These are phyloP conservation scores for Rhinatrema bivittatum DNA, from an alignment of 2,797 vertebrate genomes.

Conservation along the genomic window DNA sequence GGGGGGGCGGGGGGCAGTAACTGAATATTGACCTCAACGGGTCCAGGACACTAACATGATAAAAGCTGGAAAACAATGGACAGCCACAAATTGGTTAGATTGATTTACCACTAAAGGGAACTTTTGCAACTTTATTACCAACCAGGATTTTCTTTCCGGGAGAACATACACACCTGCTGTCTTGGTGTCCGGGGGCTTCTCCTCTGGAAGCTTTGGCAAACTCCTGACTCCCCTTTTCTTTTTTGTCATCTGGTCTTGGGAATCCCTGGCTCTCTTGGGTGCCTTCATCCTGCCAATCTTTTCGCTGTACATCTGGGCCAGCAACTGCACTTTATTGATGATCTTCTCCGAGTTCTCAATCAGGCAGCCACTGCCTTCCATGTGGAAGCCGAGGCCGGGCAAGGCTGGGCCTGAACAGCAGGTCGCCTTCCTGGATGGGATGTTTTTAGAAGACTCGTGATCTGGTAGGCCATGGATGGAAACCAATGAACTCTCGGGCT, in stretches of 20 bases:
- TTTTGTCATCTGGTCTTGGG: slow-evolving; percentile 7
- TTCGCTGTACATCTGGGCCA: slow-evolving; percentile 78
- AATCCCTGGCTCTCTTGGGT: slow-evolving; percentile 23
- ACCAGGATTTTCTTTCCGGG: too few relatives aligned
- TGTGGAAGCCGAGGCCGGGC: slow-evolving; percentile 44
- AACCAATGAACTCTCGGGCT: neutral
- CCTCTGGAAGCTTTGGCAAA: neutral
- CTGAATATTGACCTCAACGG: too few relatives aligned
- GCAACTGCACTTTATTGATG: slow-evolving; percentile 76
- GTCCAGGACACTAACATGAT: too few relatives aligned
- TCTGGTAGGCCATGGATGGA: slow-evolving; percentile 29
- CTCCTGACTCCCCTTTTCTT: slow-evolving; percentile 9
- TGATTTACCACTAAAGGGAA: too few relatives aligned
- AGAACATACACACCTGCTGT: slow-evolving; percentile 1
- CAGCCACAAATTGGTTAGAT: too few relatives aligned
- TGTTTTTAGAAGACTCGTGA: neutral
- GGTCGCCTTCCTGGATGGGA: neutral
- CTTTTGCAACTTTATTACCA: too few relatives aligned
- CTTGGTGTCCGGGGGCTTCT: neutral
- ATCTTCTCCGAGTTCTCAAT: slow-evolving; percentile 71
- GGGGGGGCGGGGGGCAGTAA: too few relatives aligned
- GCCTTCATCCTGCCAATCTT: slow-evolving; percentile 70
- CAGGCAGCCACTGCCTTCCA: slow-evolving; percentile 45
- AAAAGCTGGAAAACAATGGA: too few relatives aligned
- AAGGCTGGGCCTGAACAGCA: neutral